These are phyloP conservation scores for Drosophila meridiana DNA, from an alignment of 2,888 invertebrate genomes.

Conservation along the genomic window DNA sequence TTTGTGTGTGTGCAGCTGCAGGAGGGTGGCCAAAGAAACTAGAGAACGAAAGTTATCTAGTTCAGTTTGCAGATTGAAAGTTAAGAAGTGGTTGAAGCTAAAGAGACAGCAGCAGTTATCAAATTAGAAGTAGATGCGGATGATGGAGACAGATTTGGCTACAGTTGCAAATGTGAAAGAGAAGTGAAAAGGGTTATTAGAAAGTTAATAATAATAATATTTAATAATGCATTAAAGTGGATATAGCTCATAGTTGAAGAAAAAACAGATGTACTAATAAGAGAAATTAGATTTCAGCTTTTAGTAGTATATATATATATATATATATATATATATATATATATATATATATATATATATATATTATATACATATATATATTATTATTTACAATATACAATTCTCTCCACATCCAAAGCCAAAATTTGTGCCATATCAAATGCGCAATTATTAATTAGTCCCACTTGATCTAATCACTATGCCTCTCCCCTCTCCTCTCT, in stretches of 20 bases:
- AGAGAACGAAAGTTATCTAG: not conserved
- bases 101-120: not conserved
- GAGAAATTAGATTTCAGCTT: too few species aligned
- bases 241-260: too few species aligned
- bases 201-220: not conserved
- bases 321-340: too few species aligned
- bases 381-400: too few species aligned
- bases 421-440: too few species aligned
- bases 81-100: not conserved
- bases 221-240: not conserved
- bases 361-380: too few species aligned
- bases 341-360: too few species aligned
- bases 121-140: not conserved
- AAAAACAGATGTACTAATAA: too few species aligned
- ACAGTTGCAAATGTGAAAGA: not conserved
- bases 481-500: not conserved
- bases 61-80: not conserved
- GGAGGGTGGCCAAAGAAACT: constrained; percentile 28
- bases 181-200: too few species aligned
- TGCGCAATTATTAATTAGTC: too few species aligned
- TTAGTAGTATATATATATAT: too few species aligned
- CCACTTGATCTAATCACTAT: not conserved
- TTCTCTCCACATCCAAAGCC: too few species aligned
- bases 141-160: not conserved
- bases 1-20: not conserved